Evolutionary conservation across 2,888 invertebrate species (phyloP).

Genomic region (Lobophora halterata): DNA sequence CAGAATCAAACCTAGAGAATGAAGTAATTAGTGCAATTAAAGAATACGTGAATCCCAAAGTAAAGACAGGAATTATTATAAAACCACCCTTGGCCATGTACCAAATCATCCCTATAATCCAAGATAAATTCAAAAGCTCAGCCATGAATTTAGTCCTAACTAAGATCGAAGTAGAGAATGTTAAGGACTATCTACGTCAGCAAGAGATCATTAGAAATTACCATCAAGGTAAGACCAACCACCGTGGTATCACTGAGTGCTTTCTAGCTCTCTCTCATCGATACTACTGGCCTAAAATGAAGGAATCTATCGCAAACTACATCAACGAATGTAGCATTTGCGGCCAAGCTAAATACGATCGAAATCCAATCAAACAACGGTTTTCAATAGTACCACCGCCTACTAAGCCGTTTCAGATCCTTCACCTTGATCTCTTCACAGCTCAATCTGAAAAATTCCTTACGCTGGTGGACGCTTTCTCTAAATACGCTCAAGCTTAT

Average conservation of each 20-base stretch:
- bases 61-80: constrained; percentile 31
- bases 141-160: constrained; percentile 28
- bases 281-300: constrained; percentile 37
- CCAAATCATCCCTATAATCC: constrained; percentile 27
- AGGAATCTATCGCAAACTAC: constrained; percentile 29
- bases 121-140: constrained; percentile 29
- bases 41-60: constrained; percentile 34
- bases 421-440: constrained; percentile 30
- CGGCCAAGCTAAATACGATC: constrained; percentile 32
- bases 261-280: constrained; percentile 25
- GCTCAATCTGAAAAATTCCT: constrained; percentile 28
- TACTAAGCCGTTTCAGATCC: constrained; percentile 27
- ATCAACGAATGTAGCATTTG: constrained; percentile 25
- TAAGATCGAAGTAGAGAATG: constrained; percentile 30
- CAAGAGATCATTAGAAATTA: constrained; percentile 34
- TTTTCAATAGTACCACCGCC: constrained; percentile 27
- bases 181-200: constrained; percentile 30
- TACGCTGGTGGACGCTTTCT: constrained; percentile 24
- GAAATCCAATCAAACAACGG: constrained; percentile 21
- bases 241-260: constrained; percentile 32
- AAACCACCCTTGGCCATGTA: constrained; percentile 25
- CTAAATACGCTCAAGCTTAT: constrained; percentile 30
- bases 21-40: constrained; percentile 31
- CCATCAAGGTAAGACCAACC: constrained; percentile 36
- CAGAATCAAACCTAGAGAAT: constrained; percentile 25